A percentile compares a stretch with the other conserved stretches of the same genome.
phyloP scores from a whole-genome alignment of 2,888 invertebrate species.

The Altica lythri region DNA sequence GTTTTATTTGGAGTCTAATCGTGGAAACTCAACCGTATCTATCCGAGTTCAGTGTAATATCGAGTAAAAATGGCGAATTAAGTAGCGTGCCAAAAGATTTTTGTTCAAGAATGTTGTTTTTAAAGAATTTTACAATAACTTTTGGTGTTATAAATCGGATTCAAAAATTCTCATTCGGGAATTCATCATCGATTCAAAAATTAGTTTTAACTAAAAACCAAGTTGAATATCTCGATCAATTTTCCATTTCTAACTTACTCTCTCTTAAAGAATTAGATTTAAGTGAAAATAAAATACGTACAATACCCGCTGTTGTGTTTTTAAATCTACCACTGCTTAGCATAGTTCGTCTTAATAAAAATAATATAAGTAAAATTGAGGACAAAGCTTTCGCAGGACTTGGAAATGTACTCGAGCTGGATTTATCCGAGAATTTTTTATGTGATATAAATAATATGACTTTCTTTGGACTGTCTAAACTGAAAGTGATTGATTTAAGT shows the following conservation, averaged over 20 bases:
- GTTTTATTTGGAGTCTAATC: constrained; percentile 70
- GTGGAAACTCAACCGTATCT: constrained; percentile 74
- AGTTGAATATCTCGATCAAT: constrained; percentile 69
- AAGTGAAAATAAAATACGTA: constrained; percentile 77
- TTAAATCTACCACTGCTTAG: constrained; percentile 72
- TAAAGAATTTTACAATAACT: constrained; percentile 71
- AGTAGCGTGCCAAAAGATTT: constrained; percentile 70
- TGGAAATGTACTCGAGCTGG: constrained; percentile 76
- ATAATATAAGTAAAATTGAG: constrained; percentile 82
- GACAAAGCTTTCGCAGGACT: constrained; percentile 81
- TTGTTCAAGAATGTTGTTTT: constrained; percentile 63
- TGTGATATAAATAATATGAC: constrained; percentile 75
- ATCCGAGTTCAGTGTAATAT: constrained; percentile 72
- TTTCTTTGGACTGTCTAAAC: constrained; percentile 75
- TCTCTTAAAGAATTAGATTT: constrained; percentile 72
- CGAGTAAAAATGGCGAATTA: constrained; percentile 72
- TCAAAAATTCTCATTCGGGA: constrained; percentile 74
- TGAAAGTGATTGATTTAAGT: constrained; percentile 75
- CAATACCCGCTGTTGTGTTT: constrained; percentile 75
- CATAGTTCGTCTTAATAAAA: constrained; percentile 81
- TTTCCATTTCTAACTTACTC: constrained; percentile 74
- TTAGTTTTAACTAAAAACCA: constrained; percentile 71
- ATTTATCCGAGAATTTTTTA: constrained; percentile 79
- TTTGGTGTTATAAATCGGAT: constrained; percentile 75
- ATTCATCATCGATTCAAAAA: constrained; percentile 70